phyloP scores from a whole-genome alignment of 2,113 vertebrate genomes.

The Chlamydotis undulata region DNA sequence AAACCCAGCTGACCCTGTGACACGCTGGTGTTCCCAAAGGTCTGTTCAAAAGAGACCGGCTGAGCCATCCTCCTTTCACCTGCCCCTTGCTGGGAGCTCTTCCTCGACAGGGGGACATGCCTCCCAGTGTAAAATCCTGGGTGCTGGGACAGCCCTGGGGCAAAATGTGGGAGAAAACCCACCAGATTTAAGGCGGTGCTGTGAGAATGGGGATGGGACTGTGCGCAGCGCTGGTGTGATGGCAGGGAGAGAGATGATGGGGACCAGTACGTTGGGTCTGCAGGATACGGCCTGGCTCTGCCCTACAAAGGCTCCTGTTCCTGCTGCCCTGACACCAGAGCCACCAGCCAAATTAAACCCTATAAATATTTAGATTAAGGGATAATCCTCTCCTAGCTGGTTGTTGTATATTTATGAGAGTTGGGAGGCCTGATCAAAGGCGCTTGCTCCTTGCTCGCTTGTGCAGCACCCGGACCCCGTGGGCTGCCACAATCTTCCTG shows the following conservation, averaged over 20 bases:
- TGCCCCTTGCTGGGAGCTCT: background rate
- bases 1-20: background rate
- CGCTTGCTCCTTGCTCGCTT: background rate
- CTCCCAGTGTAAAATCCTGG: background rate
- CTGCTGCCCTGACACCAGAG: background rate
- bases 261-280: accelerated
- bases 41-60: background rate
- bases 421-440: background rate
- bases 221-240: accelerated
- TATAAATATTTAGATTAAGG: background rate
- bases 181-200: background rate
- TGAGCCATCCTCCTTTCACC: background rate
- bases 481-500: background rate
- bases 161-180: accelerated
- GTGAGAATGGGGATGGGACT: background rate
- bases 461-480: accelerated
- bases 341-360: slow-evolving; percentile 6
- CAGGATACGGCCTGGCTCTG: background rate
- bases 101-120: background rate
- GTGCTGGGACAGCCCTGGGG: background rate
- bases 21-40: accelerated
- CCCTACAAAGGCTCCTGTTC: background rate
- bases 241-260: background rate
- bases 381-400: background rate
- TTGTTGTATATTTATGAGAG: slow-evolving; percentile 4